Percentiles rank a stretch among this genome's conserved stretches.
These are phyloP conservation scores for Aphodius sticticus DNA, from an alignment of 2,888 invertebrate genomes.

Conservation along the genomic window DNA sequence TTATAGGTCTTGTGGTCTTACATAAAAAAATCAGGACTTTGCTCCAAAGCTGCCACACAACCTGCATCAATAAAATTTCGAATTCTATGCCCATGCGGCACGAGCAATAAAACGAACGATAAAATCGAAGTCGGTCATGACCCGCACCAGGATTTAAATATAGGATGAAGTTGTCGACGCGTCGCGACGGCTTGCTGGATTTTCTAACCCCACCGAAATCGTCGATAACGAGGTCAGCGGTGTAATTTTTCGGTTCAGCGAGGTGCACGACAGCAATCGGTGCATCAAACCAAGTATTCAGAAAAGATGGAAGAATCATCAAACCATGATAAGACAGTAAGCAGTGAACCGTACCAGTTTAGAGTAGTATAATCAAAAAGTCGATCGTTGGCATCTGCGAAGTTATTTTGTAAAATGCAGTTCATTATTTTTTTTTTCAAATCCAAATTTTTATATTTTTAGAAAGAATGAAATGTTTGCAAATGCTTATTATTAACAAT, in stretches of 20 bases:
- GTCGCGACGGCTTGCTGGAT: not conserved
- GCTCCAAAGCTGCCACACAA: not conserved
- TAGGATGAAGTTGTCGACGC: not conserved
- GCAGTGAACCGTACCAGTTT: not conserved
- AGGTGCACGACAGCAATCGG: not conserved
- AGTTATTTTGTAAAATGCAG: too few species aligned
- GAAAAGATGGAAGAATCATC: not conserved
- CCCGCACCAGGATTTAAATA: not conserved
- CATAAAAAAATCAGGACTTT: too few species aligned
- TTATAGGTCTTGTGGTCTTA: too few species aligned
- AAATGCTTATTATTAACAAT: too few species aligned
- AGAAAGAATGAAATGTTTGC: too few species aligned
- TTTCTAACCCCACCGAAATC: not conserved
- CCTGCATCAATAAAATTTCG: not conserved
- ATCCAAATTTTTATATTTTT: too few species aligned
- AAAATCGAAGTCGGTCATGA: not conserved
- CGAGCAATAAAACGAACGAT: not conserved
- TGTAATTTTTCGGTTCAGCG: not conserved
- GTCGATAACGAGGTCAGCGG: not conserved
- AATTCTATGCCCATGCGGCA: not conserved
- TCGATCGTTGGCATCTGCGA: too few species aligned
- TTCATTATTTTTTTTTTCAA: too few species aligned
- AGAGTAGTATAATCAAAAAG: too few species aligned
- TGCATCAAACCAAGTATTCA: not conserved
- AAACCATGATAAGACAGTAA: not conserved